Percentiles rank a stretch among this genome's conserved stretches.
Conservation (phyloP, 2,797 vertebrate genomes). For the Gephyroberyx darwinii region DNA sequence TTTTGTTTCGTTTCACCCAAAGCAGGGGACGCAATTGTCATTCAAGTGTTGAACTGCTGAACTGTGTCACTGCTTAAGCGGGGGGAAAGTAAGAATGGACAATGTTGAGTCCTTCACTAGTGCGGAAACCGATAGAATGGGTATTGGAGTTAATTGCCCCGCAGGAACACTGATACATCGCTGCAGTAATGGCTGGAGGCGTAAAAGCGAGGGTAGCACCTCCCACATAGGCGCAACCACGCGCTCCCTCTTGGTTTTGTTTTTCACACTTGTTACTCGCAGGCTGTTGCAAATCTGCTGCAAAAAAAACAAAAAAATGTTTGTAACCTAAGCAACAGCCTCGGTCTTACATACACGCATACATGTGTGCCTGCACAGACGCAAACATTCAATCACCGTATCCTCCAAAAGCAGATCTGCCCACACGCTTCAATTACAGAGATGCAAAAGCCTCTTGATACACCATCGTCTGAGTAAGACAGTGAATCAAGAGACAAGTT, state of each 20-base stretch:
- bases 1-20: conserved; percentile 54
- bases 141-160: conserved; percentile 20
- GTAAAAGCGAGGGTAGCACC: conserved; percentile 10
- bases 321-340: not conserved
- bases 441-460: not conserved
- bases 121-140: conserved; percentile 8
- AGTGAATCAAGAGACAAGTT: conserved; percentile 41
- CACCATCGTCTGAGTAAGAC: conserved; percentile 7
- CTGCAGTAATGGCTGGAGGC: conserved; percentile 20
- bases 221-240: conserved; percentile 31
- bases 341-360: not conserved
- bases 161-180: conserved; percentile 7
- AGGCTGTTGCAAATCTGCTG: not conserved
- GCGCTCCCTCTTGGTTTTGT: conserved; percentile 21
- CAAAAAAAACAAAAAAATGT: not conserved
- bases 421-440: conserved; percentile 2
- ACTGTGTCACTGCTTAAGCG: conserved; percentile 5
- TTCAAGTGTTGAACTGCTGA: conserved; percentile 33
- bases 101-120: conserved; percentile 21
- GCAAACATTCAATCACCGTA: too few species aligned
- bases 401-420: not conserved
- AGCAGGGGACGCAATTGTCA: conserved; percentile 35
- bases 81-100: not conserved
- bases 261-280: conserved; percentile 3
- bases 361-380: not conserved